Base-by-base conservation (phyloP, 2,797 vertebrate species). In the Macroramphosus scolopax region DNA sequence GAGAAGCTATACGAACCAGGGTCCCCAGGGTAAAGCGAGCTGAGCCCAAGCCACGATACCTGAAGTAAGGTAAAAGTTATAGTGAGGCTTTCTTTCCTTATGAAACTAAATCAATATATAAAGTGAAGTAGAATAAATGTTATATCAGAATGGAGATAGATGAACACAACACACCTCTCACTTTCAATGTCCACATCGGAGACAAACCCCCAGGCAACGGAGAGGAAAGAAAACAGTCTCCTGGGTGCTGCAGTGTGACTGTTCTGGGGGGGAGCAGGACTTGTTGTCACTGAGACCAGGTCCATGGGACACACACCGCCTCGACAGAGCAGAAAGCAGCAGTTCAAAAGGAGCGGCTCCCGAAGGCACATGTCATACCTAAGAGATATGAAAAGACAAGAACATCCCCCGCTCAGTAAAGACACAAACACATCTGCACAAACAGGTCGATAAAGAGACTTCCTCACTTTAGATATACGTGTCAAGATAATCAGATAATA, bases 101-200 rank as follows among this genome's bases (percentile, higher is more conserved):
- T 6, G 0, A 40, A 45, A 15, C 12, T 1, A 34, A 34, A 34
- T 34, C 5, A 9, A 34, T 3, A 22, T 22, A 22, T 6, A 22
- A 22, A 22, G 6, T 6, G 6, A 6, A 22, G 20, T 22, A 3
- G 20, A 22, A 22, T 6, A 22, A 3, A 22, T 3, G 15, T 17
- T 33, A 34, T 9, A 3, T 2, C 17, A 16, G 3, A 42, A 12
- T 13, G 15, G 3, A 40, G 8, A 14, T 26, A 39, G 3, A 50
- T 41, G 14, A 54, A 35, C 22, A n/a, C n/a, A 25, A 65, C 71
- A 17, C 36, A 89, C 87, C 92, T 91, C 78, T 97, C 94, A n/a
- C 94, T 97, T 69, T 95, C 94, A 5, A 95, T 93, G 71, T 97
- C 95, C 37, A 96, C 95, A 3, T 97, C 95, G 0, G 95, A 96